Conservation (phyloP, 2,113 vertebrate genomes). For the Willisornis vidua region DNA sequence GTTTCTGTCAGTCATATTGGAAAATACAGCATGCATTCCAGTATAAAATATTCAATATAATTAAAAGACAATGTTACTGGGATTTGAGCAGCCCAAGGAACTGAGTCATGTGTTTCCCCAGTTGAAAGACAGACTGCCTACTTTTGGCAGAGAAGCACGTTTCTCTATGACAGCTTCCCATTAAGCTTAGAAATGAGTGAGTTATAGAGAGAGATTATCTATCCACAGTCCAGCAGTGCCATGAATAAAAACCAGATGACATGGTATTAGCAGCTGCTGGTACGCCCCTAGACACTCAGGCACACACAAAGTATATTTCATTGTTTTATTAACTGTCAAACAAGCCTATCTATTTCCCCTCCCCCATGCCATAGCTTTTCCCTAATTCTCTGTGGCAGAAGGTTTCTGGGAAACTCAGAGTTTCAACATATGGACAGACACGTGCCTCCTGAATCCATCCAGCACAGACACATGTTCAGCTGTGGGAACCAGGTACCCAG, state of each 20-base stretch:
- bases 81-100: not conserved
- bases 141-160: slow-evolving; percentile 37
- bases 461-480: not conserved
- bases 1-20: not conserved
- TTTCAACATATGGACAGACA: not conserved
- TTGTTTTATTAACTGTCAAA: slow-evolving; percentile 60
- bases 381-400: slow-evolving; percentile 15
- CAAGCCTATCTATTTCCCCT: not conserved
- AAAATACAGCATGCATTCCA: not conserved
- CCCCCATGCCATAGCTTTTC: not conserved
- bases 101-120: not conserved
- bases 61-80: slow-evolving; percentile 23
- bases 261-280: slow-evolving; percentile 59
- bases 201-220: slow-evolving; percentile 58
- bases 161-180: slow-evolving; percentile 52
- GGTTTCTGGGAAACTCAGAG: slow-evolving; percentile 21
- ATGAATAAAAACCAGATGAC: slow-evolving; percentile 69
- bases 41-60: slow-evolving; percentile 31
- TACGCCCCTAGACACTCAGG: slow-evolving; percentile 3
- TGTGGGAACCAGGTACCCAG: not conserved
- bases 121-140: slow-evolving; percentile 35
- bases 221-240: slow-evolving; percentile 53
- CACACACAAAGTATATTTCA: slow-evolving; percentile 34
- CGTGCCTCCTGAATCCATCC: rapidly evolving
- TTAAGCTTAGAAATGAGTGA: slow-evolving; percentile 56